These are phyloP conservation scores for Antechinus flavipes DNA, from an alignment of 2,113 vertebrate species.

Conservation along the genomic window DNA sequence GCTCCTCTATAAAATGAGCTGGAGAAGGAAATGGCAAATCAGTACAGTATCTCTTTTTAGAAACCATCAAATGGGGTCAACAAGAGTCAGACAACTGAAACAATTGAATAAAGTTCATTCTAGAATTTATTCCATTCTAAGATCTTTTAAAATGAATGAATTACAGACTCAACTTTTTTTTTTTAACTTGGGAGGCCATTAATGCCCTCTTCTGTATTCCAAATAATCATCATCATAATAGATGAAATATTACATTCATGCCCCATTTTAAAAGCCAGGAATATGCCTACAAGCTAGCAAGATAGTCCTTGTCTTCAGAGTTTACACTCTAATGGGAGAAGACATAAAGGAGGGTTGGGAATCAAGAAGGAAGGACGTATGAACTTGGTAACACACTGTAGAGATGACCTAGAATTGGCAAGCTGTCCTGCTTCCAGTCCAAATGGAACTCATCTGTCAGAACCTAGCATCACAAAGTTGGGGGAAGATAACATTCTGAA, in stretches of 20 bases:
- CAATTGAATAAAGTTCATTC: neutral
- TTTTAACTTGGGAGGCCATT: neutral
- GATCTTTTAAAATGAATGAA: constrained; percentile 10
- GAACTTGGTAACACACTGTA: neutral
- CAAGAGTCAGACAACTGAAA: neutral
- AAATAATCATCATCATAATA: constrained; percentile 19
- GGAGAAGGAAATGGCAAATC: neutral
- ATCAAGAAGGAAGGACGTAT: neutral
- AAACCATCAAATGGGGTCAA: neutral
- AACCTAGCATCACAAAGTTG: neutral
- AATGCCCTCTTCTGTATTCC: constrained; percentile 28
- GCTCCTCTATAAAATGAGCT: neutral
- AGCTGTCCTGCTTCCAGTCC: neutral
- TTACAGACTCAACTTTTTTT: constrained; percentile 15
- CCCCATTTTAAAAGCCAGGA: neutral
- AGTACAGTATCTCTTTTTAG: neutral
- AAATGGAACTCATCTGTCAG: neutral
- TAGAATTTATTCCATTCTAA: neutral
- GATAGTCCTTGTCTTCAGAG: neutral
- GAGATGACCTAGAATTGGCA: neutral
- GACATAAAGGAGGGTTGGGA: neutral
- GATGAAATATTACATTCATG: neutral
- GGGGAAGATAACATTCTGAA: neutral
- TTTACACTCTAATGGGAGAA: neutral
- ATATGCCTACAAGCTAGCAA: neutral